Conservation (phyloP, 2,888 invertebrate species). For the Melipona bicolor region DNA sequence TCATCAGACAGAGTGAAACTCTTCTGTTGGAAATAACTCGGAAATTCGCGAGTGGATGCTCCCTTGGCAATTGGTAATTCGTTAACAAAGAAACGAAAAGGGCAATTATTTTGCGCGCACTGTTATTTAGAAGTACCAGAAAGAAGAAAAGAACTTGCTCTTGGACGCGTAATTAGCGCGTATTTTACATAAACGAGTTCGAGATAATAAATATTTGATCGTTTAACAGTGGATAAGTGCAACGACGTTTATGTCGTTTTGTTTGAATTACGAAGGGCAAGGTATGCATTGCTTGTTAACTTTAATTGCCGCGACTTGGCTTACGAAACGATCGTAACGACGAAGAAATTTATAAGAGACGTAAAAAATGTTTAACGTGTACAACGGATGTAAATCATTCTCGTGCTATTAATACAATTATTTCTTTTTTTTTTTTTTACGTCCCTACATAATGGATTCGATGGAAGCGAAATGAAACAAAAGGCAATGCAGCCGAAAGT, state of each 20-base stretch:
- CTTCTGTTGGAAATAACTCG: not conserved
- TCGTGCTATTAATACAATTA: no score
- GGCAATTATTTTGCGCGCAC: not conserved
- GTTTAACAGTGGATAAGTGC: not conserved
- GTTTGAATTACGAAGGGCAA: conserved; percentile 3
- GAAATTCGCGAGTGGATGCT: not conserved
- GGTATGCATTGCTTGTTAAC: conserved; percentile 1
- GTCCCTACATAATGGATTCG: no score
- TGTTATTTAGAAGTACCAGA: not conserved
- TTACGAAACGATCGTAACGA: conserved; percentile 3
- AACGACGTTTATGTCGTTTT: not conserved
- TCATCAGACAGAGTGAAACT: not conserved
- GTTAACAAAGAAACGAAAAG: not conserved
- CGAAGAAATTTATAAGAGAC: not conserved
- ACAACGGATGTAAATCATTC: not conserved
- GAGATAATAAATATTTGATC: conserved; percentile 2
- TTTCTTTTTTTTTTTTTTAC: not conserved
- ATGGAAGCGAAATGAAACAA: not conserved
- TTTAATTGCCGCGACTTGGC: not conserved
- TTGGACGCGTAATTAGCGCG: not conserved
- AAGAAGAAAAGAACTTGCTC: not conserved
- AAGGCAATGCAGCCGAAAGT: not conserved
- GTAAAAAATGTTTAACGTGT: not conserved
- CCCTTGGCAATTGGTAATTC: not conserved
- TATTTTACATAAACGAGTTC: not conserved